phyloP scores from a whole-genome alignment of 2,113 vertebrate species.

The Colaptes auratus region DNA sequence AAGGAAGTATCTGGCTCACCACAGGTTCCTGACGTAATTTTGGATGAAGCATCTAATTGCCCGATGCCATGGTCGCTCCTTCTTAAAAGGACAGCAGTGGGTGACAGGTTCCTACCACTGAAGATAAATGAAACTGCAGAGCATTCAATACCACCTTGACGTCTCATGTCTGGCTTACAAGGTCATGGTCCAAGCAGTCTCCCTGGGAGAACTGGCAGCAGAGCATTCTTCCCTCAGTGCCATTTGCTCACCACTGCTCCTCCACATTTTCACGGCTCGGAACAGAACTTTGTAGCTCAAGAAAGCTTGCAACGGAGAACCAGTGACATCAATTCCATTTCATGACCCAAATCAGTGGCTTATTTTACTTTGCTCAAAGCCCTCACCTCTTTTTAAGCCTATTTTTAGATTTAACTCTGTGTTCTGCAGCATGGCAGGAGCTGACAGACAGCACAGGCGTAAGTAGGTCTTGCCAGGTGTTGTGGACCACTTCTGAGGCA shows the following conservation, averaged over 20 bases:
- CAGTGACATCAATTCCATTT: conserved; percentile 55
- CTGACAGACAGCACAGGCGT: conserved; percentile 16
- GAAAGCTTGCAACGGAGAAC: conserved; percentile 18
- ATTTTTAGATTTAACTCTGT: conserved; percentile 65
- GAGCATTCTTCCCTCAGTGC: not conserved
- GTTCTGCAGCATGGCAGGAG: conserved; percentile 16
- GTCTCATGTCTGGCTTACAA: not conserved
- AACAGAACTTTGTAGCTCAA: not conserved
- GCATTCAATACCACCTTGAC: not conserved
- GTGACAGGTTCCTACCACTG: not conserved
- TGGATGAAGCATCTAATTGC: conserved; percentile 1
- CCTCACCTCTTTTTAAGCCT: conserved; percentile 55
- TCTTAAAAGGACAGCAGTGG: not conserved
- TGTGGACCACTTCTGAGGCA: not conserved
- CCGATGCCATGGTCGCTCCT: not conserved
- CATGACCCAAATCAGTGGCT: conserved; percentile 66
- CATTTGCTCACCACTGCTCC: not conserved
- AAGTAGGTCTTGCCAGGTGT: conserved; percentile 56
- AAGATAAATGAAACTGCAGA: not conserved
- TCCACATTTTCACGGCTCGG: not conserved
- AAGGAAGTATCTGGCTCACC: not conserved
- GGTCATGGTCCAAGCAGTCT: not conserved
- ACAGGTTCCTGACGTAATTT: not conserved
- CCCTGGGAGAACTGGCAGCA: not conserved
- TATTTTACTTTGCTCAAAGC: conserved; percentile 63